Percentiles rank a stretch among this genome's conserved stretches.
These are phyloP conservation scores for Pteruthius melanotis DNA, from an alignment of 2,113 vertebrate species.

Conservation along the genomic window DNA sequence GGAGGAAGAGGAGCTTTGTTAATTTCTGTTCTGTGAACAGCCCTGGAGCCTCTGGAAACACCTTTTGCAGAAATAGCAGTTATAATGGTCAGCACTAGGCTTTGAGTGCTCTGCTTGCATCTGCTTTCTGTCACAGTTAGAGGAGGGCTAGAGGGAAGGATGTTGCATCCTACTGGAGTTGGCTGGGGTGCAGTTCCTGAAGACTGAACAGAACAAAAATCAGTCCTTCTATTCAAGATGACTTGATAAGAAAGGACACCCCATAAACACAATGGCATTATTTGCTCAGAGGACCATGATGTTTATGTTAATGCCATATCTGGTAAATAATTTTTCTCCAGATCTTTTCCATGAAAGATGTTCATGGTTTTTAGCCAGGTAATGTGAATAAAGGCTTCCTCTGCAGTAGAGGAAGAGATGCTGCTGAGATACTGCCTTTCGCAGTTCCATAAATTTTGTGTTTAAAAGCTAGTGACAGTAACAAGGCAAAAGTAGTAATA, in stretches of 20 bases:
- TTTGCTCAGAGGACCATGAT: neutral
- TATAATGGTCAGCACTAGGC: neutral
- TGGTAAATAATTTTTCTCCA: neutral
- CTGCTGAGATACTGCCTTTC: neutral
- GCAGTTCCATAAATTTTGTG: neutral
- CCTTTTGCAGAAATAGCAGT: neutral
- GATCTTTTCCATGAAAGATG: neutral
- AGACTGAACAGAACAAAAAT: neutral
- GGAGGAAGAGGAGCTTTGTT: neutral
- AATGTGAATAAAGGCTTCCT: neutral
- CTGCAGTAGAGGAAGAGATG: neutral
- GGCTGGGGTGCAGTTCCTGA: neutral
- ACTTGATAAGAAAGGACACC: neutral
- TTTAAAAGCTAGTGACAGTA: neutral
- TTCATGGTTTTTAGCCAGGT: neutral
- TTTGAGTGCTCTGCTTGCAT: neutral
- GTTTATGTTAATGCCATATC: neutral
- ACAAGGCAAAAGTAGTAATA: neutral
- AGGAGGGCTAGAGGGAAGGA: neutral
- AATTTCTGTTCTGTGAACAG: neutral
- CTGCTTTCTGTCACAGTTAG: neutral
- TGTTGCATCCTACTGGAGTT: neutral
- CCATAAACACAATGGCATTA: neutral
- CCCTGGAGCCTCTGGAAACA: neutral
- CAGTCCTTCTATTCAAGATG: neutral